These are phyloP conservation scores for Scaptomyza parva DNA, from an alignment of 2,888 invertebrate genomes.

Conservation along the genomic window DNA sequence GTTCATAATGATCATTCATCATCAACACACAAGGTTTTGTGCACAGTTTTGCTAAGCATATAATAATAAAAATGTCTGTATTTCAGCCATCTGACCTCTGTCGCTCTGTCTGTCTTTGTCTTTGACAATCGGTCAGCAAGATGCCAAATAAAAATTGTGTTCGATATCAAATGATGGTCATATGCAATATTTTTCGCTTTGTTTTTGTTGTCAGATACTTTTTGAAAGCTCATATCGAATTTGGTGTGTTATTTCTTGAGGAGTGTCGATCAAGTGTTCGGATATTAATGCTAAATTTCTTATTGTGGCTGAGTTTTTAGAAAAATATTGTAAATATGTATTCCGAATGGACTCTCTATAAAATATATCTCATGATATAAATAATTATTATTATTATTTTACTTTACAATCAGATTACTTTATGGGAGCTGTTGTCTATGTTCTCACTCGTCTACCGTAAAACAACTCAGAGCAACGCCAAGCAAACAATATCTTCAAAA, in stretches of 20 bases:
- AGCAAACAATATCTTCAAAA: too few species aligned
- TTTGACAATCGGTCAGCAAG: constrained; percentile 52
- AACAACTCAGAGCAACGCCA: too few species aligned
- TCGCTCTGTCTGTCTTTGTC: not conserved
- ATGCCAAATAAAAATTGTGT: constrained; percentile 57
- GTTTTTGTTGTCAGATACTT: constrained; percentile 60
- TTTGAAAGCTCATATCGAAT: not conserved
- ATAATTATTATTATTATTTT: too few species aligned
- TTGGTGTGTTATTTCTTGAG: not conserved
- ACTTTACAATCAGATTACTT: too few species aligned
- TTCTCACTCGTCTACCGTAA: too few species aligned
- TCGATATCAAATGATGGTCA: constrained; percentile 33
- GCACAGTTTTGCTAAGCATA: constrained; percentile 52
- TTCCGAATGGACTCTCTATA: too few species aligned
- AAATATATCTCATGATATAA: too few species aligned
- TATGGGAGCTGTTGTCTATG: too few species aligned
- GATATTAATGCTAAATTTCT: constrained; percentile 38
- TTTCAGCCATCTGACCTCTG: constrained; percentile 42
- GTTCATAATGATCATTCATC: constrained; percentile 72
- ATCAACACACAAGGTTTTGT: constrained; percentile 51
- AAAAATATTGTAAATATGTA: too few species aligned
- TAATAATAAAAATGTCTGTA: constrained; percentile 75
- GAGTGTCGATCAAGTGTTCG: constrained; percentile 36
- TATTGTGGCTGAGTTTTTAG: too few species aligned
- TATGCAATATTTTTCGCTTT: constrained; percentile 35